Percentiles rank a stretch among this genome's conserved stretches.
phyloP scores from a whole-genome alignment of 2,113 vertebrate genomes.

The Carassius auratus region DNA sequence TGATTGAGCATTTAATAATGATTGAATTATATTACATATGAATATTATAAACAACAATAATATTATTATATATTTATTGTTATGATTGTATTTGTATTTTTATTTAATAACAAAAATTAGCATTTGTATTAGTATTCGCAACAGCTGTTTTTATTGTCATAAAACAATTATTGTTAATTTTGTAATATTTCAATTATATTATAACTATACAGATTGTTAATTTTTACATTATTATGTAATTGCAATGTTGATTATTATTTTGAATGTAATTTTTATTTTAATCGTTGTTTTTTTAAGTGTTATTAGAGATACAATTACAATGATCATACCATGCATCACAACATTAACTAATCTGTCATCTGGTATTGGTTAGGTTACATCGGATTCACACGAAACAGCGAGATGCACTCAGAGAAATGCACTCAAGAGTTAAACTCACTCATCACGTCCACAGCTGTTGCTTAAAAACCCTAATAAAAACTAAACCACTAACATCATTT shows the following conservation, averaged over 20 bases:
- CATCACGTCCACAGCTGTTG: neutral
- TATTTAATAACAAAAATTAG: neutral
- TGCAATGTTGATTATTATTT: neutral
- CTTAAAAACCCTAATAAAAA: slow-evolving; percentile 15
- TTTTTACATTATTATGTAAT: neutral
- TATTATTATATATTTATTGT: too few relatives aligned
- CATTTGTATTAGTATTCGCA: too few relatives aligned
- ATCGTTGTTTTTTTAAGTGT: neutral
- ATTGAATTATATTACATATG: too few relatives aligned
- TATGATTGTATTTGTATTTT: too few relatives aligned
- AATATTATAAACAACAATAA: too few relatives aligned
- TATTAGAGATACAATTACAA: neutral
- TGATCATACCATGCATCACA: neutral
- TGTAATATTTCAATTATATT: neutral
- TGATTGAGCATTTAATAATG: too few relatives aligned
- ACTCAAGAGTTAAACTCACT: neutral
- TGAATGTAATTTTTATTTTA: neutral
- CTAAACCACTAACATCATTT: slow-evolving; percentile 8
- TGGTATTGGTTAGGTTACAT: neutral
- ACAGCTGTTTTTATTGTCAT: neutral
- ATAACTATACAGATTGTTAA: neutral
- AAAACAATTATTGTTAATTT: neutral
- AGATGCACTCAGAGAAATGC: neutral
- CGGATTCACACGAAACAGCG: neutral
- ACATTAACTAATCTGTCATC: neutral